phyloP scores from a whole-genome alignment of 2,113 vertebrate genomes.

The Plectropomus leopardus region DNA sequence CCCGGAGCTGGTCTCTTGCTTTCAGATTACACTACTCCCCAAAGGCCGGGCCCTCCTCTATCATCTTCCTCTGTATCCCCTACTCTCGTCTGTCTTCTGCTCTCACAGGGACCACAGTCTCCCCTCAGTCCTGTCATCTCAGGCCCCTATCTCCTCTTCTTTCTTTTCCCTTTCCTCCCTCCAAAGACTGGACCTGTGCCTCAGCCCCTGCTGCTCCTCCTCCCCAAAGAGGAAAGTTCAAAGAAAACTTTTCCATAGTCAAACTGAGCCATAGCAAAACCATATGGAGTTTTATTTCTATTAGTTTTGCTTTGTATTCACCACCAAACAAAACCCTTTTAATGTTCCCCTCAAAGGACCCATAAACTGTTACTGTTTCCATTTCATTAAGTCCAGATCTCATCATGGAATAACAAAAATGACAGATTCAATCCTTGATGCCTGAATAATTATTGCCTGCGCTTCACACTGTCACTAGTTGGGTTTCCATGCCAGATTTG shows the following conservation, averaged over 20 bases:
- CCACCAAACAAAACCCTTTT: background rate
- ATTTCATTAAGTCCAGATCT: too few relatives aligned
- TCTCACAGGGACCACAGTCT: constrained; percentile 41
- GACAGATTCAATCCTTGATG: too few relatives aligned
- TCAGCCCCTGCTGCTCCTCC: background rate
- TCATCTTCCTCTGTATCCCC: constrained; percentile 56
- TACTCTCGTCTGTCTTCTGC: constrained; percentile 21
- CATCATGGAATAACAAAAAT: too few relatives aligned
- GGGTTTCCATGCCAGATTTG: too few relatives aligned
- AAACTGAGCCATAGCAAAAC: constrained; percentile 16
- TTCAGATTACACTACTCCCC: constrained; percentile 73
- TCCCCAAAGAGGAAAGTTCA: background rate
- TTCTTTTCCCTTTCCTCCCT: constrained; percentile 27
- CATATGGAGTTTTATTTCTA: background rate
- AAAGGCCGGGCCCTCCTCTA: constrained; percentile 39
- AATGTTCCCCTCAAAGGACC: background rate
- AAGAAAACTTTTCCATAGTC: constrained; percentile 11
- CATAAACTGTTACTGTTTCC: background rate
- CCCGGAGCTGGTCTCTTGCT: constrained; percentile 58
- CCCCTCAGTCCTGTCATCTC: constrained; percentile 53
- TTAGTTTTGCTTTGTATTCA: background rate
- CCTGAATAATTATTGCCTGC: too few relatives aligned
- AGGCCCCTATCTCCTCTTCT: constrained; percentile 22
- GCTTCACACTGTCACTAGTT: too few relatives aligned
- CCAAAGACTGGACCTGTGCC: constrained; percentile 25